Evolutionary conservation across 2,888 invertebrate genomes (phyloP), one percentile per base, ranked within the genome.

Genomic region (Tridacna crocea): DNA sequence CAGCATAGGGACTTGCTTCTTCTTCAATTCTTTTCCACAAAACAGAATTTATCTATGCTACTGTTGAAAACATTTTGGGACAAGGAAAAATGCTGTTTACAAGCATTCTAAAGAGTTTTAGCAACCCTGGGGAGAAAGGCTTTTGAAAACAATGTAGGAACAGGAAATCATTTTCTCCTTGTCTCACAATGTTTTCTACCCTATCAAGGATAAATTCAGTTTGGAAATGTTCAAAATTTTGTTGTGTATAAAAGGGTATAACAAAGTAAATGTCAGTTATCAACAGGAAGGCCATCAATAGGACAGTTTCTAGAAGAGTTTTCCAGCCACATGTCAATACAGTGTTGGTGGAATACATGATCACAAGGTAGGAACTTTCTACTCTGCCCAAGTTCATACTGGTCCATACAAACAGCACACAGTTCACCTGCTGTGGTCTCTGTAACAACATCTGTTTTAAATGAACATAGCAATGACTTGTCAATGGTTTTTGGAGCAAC

Each of bases 261-360:
- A 36, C 3, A 8, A 15, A 19, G 13, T 26, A 27, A 36, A 36
- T 15, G 68, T 58, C 36, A 80, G 36, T 82, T 65, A 48, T 87
- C 90, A 24, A 93, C 87, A 17, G 92, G 91, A 77, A 93, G 82
- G 26, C 92, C 93, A 83, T 94, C 94, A 68, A 94, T 84, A 2
- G 94, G 94, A 84, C 94, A 94, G 82, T 92, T 93, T 79, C 86
- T 81, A 0, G 93, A 93, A 11, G 92, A 92, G 75, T 92, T 92
- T 36, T 85, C 89, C 55, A 94, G 83, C 93, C 94, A 94, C 86
- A 87, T 90, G 72, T 93, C 93, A 74, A 94, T 93, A 87, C 94
- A 94, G 27, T 83, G 73, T n/a, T 66, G 70, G 80, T 94, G 94
- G 80, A 93, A 94, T 55, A 86, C 89, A 81, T 94, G 94, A 13